Evolutionary conservation across 2,113 vertebrate species (phyloP).

Genomic region (Ariopsis seemanni): DNA sequence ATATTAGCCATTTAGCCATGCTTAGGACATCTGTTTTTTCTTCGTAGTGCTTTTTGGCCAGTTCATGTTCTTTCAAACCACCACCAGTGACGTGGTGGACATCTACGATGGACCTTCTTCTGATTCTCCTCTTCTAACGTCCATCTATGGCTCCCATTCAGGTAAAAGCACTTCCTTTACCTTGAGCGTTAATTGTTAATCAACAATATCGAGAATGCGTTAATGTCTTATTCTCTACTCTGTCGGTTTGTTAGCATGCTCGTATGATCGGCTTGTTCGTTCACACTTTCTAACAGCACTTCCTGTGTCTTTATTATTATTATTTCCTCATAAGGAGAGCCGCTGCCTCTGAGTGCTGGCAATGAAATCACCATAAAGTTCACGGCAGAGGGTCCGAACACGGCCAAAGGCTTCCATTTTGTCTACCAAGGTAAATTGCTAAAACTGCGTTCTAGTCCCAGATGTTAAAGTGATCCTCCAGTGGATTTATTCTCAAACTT

Average conservation of each 20-base stretch:
- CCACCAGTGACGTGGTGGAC: conserved; percentile 87
- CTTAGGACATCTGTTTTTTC: not conserved
- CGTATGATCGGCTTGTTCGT: not conserved
- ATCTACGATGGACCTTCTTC: conserved; percentile 88
- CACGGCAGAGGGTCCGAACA: conserved; percentile 87
- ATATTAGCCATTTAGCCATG: not conserved
- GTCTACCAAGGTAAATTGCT: conserved; percentile 91
- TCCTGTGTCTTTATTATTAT: not conserved
- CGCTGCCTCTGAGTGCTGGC: conserved; percentile 92
- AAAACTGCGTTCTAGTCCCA: not conserved
- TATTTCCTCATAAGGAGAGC: conserved; percentile 81
- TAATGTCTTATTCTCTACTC: not conserved
- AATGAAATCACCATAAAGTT: conserved; percentile 95
- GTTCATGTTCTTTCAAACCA: conserved; percentile 97
- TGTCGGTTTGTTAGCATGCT: not conserved
- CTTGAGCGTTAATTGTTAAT: not conserved
- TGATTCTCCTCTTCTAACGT: conserved; percentile 88
- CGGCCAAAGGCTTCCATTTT: conserved; percentile 98
- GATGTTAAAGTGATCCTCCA: not conserved
- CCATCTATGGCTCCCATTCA: conserved; percentile 95
- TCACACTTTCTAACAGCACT: not conserved
- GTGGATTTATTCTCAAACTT: no score
- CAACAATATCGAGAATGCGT: no score
- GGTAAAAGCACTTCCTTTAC: conserved; percentile 70
- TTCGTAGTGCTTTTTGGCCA: conserved; percentile 93